Evolutionary conservation across 2,113 vertebrate species (phyloP), one percentile per base, ranked within the genome.

Genomic region (Alaudala cheleensis): DNA sequence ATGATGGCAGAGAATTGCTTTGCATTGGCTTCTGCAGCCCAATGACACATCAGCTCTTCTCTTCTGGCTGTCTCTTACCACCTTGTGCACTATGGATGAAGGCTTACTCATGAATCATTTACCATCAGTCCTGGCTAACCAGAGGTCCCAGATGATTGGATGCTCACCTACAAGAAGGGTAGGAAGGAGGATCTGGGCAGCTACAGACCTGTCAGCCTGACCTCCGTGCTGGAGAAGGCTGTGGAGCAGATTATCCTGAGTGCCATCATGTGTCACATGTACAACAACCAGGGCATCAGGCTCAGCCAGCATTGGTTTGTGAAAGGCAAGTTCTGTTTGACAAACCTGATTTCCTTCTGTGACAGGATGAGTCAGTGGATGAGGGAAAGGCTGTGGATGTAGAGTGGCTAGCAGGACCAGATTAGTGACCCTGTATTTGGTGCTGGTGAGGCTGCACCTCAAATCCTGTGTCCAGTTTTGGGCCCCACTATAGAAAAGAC

Each of bases 191-290:
- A 60, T 78, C 12, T 8, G 5, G 19, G 31, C 12, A 70, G 13
- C 21, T 61, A 51, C 10, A 37, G 15, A 23, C 3, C 22, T 42
- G 25, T 50, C 33, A 81, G 22, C 6, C 39, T 85, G 42, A 49
- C 21, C 22, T 86, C 2, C 2, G 28, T 53, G n/a, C 19, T 3
- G 2, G 26, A 31, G 14, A 61, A 57, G 12, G 39, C 67, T 54
- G 28, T 20, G 44, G 19, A 72, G 3, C 14, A 72, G 33, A 45
- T 58, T 37, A 14, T 28, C 20, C 11, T 49, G 19, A 17, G 10
- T 50, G 21, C 16, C 22, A 47, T 20, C 18, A 4, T 0, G 0
- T 2, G 0, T 8, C 37, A 44, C 0, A 0, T 18, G 25, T 13
- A 42, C 40, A 15, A 12, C 0, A 14, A 19, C 6, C 5, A 44